phyloP scores from a whole-genome alignment of 2,888 invertebrate genomes.

The Automeris io region DNA sequence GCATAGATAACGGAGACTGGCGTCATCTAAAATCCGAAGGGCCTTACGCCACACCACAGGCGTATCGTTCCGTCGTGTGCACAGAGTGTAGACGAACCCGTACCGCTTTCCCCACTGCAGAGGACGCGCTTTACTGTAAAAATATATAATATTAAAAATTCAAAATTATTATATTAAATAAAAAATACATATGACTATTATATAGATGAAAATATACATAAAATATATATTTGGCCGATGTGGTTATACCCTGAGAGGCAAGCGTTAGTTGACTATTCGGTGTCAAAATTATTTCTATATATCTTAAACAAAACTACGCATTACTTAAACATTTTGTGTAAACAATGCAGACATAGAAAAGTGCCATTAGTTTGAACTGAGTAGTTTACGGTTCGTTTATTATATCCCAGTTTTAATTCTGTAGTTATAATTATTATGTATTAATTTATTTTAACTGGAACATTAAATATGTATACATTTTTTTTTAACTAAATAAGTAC shows the following conservation, averaged over 20 bases:
- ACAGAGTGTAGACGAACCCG: conserved; percentile 17
- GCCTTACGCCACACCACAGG: too few relatives aligned
- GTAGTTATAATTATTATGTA: conserved; percentile 48
- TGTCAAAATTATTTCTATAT: conserved; percentile 66
- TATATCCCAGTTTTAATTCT: conserved; percentile 48
- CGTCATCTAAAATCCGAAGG: too few relatives aligned
- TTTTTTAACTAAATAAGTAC: conserved; percentile 59
- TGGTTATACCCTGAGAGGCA: conserved; percentile 89
- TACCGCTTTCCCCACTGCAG: conserved; percentile 31
- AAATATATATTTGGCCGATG: conserved; percentile 74
- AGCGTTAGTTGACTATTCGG: conserved; percentile 68
- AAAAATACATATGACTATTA: conserved; percentile 75
- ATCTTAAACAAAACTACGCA: conserved; percentile 31
- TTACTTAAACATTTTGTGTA: conserved; percentile 45
- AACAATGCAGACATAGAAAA: conserved; percentile 67
- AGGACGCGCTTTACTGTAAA: conserved; percentile 68
- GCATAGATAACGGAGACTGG: too few relatives aligned
- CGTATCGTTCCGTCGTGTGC: not conserved
- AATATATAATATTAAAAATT: conserved; percentile 72
- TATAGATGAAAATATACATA: conserved; percentile 73
- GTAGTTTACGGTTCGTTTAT: conserved; percentile 44
- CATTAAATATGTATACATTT: conserved; percentile 40
- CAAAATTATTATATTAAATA: conserved; percentile 72
- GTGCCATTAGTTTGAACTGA: conserved; percentile 72
- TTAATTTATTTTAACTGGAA: conserved; percentile 55